Percentiles rank a stretch among this genome's conserved stretches.
Conservation (phyloP, 2,797 vertebrate genomes). For the Holocentrus rufus region DNA sequence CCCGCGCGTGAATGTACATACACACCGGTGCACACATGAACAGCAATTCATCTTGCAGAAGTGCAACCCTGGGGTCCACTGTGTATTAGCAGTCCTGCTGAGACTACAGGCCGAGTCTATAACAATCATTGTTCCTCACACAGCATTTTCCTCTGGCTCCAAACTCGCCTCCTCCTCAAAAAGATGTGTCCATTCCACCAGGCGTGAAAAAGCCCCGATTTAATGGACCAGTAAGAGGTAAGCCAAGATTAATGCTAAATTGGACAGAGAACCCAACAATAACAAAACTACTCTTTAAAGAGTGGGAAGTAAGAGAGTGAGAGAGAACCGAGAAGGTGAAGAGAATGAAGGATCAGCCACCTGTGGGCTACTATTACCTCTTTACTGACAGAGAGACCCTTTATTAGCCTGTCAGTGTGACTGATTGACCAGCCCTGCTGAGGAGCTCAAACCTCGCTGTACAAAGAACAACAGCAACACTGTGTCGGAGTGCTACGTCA, state of each 20-base stretch:
- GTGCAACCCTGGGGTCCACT: slow-evolving; percentile 18
- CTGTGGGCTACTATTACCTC: slow-evolving; percentile 53
- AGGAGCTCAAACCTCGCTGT: slow-evolving; percentile 31
- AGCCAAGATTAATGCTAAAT: slow-evolving; percentile 40
- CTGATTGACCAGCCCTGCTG: slow-evolving; percentile 52
- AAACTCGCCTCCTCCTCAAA: neutral
- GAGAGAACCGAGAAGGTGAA: slow-evolving; percentile 10
- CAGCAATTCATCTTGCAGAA: slow-evolving; percentile 43
- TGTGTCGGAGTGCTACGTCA: neutral
- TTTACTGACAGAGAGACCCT: slow-evolving; percentile 51
- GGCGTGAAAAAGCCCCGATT: slow-evolving; percentile 23
- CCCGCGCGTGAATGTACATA: neutral
- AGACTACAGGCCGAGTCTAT: slow-evolving; percentile 30
- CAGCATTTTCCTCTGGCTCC: slow-evolving; percentile 25
- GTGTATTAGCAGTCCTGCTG: slow-evolving; percentile 40
- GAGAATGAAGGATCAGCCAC: slow-evolving; percentile 49
- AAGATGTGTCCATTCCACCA: slow-evolving; percentile 8
- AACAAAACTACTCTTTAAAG: slow-evolving; percentile 34
- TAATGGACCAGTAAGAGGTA: slow-evolving; percentile 23
- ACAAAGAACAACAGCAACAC: slow-evolving; percentile 25
- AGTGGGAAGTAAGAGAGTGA: slow-evolving; percentile 10
- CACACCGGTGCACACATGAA: slow-evolving; percentile 19
- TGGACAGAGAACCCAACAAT: slow-evolving; percentile 35
- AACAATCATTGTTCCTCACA: slow-evolving; percentile 24
- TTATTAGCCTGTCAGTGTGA: slow-evolving; percentile 70